A percentile compares a stretch with the other conserved stretches of the same genome.
These are phyloP conservation scores for Polyergus mexicanus DNA, from an alignment of 1,140 invertebrate species.

Conservation along the genomic window DNA sequence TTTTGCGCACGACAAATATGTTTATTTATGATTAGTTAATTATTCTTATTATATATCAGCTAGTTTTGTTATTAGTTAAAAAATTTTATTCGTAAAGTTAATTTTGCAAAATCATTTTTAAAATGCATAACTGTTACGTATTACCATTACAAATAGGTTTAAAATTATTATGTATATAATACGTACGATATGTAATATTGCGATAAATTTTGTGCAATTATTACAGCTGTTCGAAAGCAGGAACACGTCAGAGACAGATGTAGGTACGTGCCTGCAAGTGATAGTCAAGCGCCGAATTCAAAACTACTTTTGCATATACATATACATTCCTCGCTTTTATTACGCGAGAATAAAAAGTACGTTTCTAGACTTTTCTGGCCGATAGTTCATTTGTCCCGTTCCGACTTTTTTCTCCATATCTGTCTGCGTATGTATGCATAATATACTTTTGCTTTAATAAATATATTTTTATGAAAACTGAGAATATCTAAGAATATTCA, in stretches of 20 bases:
- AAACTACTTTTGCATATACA: slow-evolving; percentile 36
- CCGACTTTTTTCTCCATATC: slow-evolving; percentile 11
- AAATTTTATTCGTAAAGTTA: not conserved
- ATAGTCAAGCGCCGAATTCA: slow-evolving; percentile 51
- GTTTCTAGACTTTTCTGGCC: slow-evolving; percentile 42
- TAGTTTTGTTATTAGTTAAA: not conserved
- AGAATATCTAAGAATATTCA: not conserved
- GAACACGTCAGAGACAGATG: slow-evolving; percentile 41
- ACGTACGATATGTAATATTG: not conserved
- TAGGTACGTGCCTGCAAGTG: slow-evolving; percentile 42
- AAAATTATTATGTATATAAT: not conserved
- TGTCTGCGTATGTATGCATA: not conserved
- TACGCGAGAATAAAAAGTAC: slow-evolving; percentile 37
- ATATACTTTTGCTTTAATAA: slow-evolving; percentile 4
- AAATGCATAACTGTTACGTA: not conserved
- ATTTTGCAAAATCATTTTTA: not conserved
- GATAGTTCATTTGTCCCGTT: slow-evolving; percentile 51
- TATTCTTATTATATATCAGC: not conserved
- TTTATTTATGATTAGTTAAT: not conserved
- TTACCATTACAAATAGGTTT: not conserved
- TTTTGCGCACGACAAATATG: too few species aligned
- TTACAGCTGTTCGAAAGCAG: slow-evolving; percentile 46
- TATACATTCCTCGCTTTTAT: slow-evolving; percentile 42
- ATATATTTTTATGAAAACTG: not conserved
- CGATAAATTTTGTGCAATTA: slow-evolving; percentile 43